Percentiles rank a stretch among this genome's conserved stretches.
These are phyloP conservation scores for Melanogrammus aeglefinus DNA, from an alignment of 2,797 vertebrate genomes.

Conservation along the genomic window DNA sequence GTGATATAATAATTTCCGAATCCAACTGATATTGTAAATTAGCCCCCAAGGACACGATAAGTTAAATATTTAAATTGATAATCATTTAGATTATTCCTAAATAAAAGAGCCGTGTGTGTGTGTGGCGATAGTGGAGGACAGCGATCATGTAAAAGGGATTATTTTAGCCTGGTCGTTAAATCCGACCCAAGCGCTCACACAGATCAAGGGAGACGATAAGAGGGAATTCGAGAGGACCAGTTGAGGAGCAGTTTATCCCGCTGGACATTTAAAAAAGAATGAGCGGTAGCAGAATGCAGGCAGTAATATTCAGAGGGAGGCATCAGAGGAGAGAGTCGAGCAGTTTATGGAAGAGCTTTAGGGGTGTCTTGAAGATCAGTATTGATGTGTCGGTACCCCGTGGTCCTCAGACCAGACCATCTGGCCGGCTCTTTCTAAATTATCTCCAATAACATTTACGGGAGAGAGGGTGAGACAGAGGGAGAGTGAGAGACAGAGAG, in stretches of 20 bases:
- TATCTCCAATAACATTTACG: not conserved
- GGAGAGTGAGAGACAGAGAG: not conserved
- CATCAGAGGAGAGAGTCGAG: not conserved
- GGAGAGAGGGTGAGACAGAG: slow-evolving; percentile 34
- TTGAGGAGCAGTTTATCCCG: slow-evolving; percentile 14
- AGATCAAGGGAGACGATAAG: slow-evolving; percentile 40
- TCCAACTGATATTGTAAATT: no score
- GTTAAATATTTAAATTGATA: not conserved
- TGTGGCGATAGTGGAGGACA: slow-evolving; percentile 12
- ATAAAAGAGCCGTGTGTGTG: not conserved
- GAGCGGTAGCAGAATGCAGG: not conserved
- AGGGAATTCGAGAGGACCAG: slow-evolving; percentile 16
- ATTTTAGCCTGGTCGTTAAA: slow-evolving; percentile 68
- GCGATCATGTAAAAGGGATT: slow-evolving; percentile 38
- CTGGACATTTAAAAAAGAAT: not conserved
- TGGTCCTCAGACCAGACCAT: not conserved
- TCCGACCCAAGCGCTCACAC: slow-evolving; percentile 49
- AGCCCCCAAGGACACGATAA: not conserved
- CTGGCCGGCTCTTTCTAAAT: not conserved
- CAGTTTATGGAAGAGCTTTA: not conserved
- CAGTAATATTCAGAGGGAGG: no score
- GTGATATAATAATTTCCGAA: not conserved
- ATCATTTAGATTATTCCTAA: not conserved
- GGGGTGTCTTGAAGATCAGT: no score
- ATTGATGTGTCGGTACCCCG: no score